Evolutionary conservation across 64 coral and sea anemone genomes (phyloP).

Genomic region (Stichodactyla helianthus): DNA sequence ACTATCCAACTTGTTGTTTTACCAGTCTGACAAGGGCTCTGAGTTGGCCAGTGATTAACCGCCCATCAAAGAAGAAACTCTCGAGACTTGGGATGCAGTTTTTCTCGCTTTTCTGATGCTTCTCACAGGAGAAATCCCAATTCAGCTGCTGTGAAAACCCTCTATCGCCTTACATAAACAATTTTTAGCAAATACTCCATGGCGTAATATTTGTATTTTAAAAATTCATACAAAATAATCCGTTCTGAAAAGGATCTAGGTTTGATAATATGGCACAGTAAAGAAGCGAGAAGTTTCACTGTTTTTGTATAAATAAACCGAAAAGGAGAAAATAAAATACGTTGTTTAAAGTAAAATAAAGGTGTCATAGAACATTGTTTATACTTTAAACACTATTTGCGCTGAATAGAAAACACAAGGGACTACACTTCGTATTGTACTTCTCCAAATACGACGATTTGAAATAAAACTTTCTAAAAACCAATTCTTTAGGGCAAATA

Average conservation of each 20-base stretch:
- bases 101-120: neutral
- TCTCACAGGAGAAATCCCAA: neutral
- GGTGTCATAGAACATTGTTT: neutral
- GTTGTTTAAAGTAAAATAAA: neutral
- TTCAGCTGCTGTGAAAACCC: neutral
- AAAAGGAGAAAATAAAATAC: neutral
- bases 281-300: neutral
- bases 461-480: neutral
- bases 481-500: neutral
- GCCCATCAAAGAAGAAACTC: neutral
- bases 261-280: neutral
- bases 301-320: neutral
- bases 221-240: neutral
- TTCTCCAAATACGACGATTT: neutral
- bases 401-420: neutral
- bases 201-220: neutral
- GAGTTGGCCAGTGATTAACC: neutral
- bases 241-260: neutral
- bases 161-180: neutral
- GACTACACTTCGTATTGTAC: neutral
- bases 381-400: neutral
- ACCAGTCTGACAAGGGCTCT: neutral
- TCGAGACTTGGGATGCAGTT: neutral
- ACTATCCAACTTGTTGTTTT: neutral
- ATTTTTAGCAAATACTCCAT: neutral